phyloP scores from a whole-genome alignment of 2,797 vertebrate species.

The Pangasius krempfi region DNA sequence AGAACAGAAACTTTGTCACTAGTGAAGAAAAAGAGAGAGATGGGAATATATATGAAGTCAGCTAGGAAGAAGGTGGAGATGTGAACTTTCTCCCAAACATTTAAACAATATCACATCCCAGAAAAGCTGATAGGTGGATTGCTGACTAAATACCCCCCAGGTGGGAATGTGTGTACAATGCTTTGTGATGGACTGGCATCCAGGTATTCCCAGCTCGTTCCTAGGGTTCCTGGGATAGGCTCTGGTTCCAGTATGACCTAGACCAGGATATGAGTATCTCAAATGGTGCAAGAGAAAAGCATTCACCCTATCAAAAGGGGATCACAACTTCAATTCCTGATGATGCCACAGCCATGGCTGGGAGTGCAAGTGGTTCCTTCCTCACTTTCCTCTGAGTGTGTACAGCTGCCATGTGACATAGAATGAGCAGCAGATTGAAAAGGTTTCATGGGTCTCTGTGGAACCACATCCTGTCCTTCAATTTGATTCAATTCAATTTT shows the following conservation, averaged over 20 bases:
- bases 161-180: background rate
- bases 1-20: background rate
- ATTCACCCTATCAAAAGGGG: background rate
- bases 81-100: background rate
- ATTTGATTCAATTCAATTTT: background rate
- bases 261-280: background rate
- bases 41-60: background rate
- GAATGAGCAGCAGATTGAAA: background rate
- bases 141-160: background rate
- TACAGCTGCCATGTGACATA: background rate
- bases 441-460: background rate
- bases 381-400: background rate
- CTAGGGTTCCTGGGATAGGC: background rate
- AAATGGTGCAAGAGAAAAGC: background rate
- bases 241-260: background rate
- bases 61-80: background rate
- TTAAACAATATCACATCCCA: background rate
- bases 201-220: background rate
- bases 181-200: background rate
- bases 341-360: background rate
- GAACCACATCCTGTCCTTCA: background rate
- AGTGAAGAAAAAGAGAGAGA: background rate
- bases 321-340: background rate
- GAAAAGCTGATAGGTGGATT: background rate
- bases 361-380: background rate